Percentiles rank a stretch among this genome's conserved stretches.
phyloP scores from a whole-genome alignment of 2,888 invertebrate genomes.

The Orthonychiurus folsomi region DNA sequence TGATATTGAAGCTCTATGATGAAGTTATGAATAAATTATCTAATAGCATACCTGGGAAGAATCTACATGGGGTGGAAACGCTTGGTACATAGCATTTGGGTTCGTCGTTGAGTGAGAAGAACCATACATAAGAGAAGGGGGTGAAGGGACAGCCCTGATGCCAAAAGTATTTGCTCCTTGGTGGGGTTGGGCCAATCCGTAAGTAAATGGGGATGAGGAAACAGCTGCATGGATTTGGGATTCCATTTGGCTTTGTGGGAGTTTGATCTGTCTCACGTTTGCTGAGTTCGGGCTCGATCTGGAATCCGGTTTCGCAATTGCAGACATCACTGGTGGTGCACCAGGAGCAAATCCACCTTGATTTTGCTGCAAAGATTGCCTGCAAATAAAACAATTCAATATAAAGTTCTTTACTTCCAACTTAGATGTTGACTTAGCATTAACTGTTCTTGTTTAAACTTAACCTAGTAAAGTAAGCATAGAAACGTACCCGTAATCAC shows the following conservation, averaged over 20 bases:
- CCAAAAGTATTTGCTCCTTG: conserved; percentile 11
- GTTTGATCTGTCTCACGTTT: conserved; percentile 19
- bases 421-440: no score
- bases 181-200: neutral
- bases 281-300: conserved; percentile 34
- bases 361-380: conserved; percentile 28
- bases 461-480: no score
- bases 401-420: no score
- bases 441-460: no score
- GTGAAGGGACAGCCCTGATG: conserved; percentile 7
- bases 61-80: neutral
- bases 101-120: neutral
- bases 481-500: neutral
- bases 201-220: conserved; percentile 7
- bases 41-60: conserved; percentile 9
- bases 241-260: neutral
- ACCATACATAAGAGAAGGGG: neutral
- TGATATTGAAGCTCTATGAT: no score
- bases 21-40: conserved; percentile 5
- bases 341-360: conserved; percentile 30
- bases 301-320: conserved; percentile 38
- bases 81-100: conserved; percentile 4
- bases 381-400: conserved; percentile 14
- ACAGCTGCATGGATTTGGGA: neutral
- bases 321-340: conserved; percentile 31